Evolutionary conservation across 2,888 invertebrate genomes (phyloP), one percentile per base, ranked within the genome.

Genomic region (Petrolisthes manimaculis): DNA sequence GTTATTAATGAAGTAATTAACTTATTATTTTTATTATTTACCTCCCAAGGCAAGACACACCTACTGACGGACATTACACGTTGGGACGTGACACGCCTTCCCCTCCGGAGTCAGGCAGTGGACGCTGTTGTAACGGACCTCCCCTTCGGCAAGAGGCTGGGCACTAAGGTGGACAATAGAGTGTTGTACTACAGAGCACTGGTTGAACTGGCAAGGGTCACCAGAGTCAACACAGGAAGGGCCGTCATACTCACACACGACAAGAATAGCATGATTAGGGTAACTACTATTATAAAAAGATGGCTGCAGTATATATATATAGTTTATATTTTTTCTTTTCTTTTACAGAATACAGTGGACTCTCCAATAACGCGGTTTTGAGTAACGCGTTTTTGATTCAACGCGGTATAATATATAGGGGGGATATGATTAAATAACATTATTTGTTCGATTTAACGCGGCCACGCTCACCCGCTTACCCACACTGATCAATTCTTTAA

Each of bases 41-140:
- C 37, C 0, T 37, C 37, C 37, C 37, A 37, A 37, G 37, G 37
- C 37, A 37, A 37, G 37, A 37, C 37, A 37, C 37, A 37, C 37
- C 2, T 37, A 37, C 37, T 37, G 37, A 37, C 37, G 37, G 37
- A 94, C 92, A 91, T 93, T 5, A 86, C 94, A 8, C 92, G 92
- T 67, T 95, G 95, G 94, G 93, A 94, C 92, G 93, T 93, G 0
- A 93, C 93, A 3, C 91, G 92, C 53, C 92, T 95, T 85, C 95
- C 95, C 8, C 92, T 95, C 18, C 92, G 92, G 86, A 93, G 93
- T 91, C 92, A 93, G 3, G 93, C 92, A 79, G 93, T 95, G 2
- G 95, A 95, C 92, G 93, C 94, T 12, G 93, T 95, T 89, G 93
- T 95, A 71, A 94, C 95, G 8, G 95, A 95, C 92, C 92, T 95